Percentiles rank a stretch among this genome's conserved stretches.
These are phyloP conservation scores for Myiozetetes cayanensis DNA, from an alignment of 2,113 vertebrate genomes.

Conservation along the genomic window DNA sequence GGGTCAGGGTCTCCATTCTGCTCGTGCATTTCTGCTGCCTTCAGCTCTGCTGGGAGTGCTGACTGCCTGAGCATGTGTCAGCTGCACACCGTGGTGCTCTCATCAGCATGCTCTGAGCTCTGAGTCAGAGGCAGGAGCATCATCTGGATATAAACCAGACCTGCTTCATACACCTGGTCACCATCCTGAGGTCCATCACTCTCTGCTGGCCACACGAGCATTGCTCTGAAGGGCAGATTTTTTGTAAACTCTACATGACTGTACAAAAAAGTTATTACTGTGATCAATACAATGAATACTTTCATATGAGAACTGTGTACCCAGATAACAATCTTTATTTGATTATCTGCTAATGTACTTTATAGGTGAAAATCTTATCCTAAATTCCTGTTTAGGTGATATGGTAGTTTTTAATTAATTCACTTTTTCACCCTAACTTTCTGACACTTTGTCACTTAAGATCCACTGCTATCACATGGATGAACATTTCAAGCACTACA, in stretches of 20 bases:
- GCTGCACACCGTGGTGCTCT: neutral
- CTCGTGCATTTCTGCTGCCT: neutral
- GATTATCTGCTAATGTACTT: neutral
- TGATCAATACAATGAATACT: neutral
- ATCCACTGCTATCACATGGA: neutral
- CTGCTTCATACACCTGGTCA: neutral
- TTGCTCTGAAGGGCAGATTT: neutral
- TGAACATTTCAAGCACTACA: neutral
- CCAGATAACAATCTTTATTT: neutral
- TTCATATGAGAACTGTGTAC: neutral
- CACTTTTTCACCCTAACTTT: neutral
- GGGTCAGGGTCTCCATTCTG: neutral
- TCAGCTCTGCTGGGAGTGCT: neutral
- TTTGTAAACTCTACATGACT: neutral
- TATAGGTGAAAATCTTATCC: neutral
- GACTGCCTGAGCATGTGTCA: neutral
- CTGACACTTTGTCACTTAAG: neutral
- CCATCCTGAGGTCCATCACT: neutral
- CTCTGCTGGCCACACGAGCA: neutral
- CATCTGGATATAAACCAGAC: neutral
- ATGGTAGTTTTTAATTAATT: neutral
- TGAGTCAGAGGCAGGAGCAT: neutral
- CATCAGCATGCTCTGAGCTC: neutral
- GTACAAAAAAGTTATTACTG: neutral
- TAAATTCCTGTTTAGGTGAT: neutral